These are phyloP conservation scores for Megaceryle torquata DNA, from an alignment of 2,113 vertebrate genomes.

Conservation along the genomic window DNA sequence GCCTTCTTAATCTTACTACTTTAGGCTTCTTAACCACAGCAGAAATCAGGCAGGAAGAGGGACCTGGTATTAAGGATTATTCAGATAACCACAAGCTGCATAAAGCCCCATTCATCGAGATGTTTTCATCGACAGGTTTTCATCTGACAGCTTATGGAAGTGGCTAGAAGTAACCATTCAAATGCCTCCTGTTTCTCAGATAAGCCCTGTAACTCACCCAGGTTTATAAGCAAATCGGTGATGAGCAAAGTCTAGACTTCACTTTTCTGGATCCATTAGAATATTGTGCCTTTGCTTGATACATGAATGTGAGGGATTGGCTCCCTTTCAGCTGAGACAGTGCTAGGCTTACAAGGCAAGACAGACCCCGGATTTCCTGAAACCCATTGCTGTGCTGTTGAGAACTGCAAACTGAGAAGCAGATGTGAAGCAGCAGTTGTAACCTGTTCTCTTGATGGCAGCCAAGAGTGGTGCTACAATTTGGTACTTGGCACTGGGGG, in stretches of 20 bases:
- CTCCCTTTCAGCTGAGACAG: background rate
- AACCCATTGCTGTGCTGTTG: background rate
- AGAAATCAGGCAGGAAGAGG: constrained; percentile 37
- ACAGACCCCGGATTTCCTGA: background rate
- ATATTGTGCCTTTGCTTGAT: background rate
- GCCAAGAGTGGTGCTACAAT: background rate
- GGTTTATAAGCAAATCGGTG: background rate
- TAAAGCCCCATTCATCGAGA: background rate
- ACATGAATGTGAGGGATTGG: accelerated
- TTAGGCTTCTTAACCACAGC: constrained; percentile 51
- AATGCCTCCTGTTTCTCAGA: background rate
- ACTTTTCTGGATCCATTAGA: background rate
- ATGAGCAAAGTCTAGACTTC: background rate
- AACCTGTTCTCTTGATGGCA: background rate
- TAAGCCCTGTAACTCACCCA: background rate
- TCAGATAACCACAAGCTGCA: constrained; percentile 39
- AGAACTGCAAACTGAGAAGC: background rate
- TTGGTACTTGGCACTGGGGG: background rate
- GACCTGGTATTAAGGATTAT: constrained; percentile 51
- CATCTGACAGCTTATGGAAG: constrained; percentile 10
- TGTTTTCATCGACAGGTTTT: constrained; percentile 30
- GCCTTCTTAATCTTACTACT: constrained; percentile 50
- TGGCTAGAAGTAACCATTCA: background rate
- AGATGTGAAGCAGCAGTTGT: background rate
- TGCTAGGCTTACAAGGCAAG: background rate